phyloP scores from a whole-genome alignment of 1,140 invertebrate species.

The Mamestra configurata region DNA sequence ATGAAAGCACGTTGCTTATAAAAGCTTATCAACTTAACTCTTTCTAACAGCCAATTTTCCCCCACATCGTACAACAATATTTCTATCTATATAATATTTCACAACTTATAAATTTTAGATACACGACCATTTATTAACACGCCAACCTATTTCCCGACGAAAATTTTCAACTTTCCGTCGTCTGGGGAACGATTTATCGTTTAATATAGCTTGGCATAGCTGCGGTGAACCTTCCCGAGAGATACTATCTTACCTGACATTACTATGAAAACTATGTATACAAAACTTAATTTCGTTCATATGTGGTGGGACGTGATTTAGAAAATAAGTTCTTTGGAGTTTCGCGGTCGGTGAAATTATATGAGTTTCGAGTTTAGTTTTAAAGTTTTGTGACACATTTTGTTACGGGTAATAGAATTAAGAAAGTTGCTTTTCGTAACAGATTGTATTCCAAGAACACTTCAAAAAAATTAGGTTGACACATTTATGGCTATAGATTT shows the following conservation, averaged over 20 bases:
- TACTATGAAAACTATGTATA: conserved; percentile 36
- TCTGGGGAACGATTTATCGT: conserved; percentile 47
- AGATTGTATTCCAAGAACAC: too few species aligned
- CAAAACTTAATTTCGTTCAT: conserved; percentile 35
- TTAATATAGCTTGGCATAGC: conserved; percentile 44
- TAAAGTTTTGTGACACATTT: not conserved
- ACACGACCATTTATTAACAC: conserved; percentile 46
- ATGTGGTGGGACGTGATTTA: conserved; percentile 31
- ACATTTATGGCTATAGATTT: too few species aligned
- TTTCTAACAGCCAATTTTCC: not conserved
- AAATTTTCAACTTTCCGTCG: conserved; percentile 51
- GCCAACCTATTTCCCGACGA: conserved; percentile 19
- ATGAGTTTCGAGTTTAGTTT: not conserved
- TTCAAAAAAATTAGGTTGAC: too few species aligned
- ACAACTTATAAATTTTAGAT: conserved; percentile 44
- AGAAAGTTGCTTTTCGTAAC: not conserved
- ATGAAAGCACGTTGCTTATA: not conserved
- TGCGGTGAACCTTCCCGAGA: conserved; percentile 13
- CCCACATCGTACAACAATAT: not conserved
- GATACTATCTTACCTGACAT: conserved; percentile 36
- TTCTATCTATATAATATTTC: conserved; percentile 18
- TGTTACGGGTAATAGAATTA: not conserved
- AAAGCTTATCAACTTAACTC: not conserved
- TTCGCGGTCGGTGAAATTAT: not conserved
- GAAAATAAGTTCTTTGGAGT: not conserved